Evolutionary conservation across 2,888 invertebrate genomes (phyloP), one percentile per base, ranked within the genome.

Genomic region (Macrophya annulata): DNA sequence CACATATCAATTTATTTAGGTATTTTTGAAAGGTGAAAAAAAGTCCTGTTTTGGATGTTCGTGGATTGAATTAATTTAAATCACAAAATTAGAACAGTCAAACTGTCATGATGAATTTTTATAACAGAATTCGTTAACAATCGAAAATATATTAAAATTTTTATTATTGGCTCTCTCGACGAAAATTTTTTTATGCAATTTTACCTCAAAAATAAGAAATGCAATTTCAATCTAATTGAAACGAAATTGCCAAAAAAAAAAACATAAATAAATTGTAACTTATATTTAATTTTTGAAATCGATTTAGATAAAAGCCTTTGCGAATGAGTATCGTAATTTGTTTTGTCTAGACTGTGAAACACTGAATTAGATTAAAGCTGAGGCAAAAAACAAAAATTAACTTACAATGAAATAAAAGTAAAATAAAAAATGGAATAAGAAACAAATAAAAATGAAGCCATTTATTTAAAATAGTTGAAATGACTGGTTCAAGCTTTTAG

Each of bases 371-470:
- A n/a, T 55, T 55, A 4, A n/a, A 55, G 8, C n/a, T 55, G 31
- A 31, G n/a, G n/a, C n/a, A 51, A 51, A 51, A n/a, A 51, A 51
- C 51, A 6, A 51, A n/a, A 17, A n/a, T n/a, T 51, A 17, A 17
- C 62, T 62, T 62, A 25, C 62, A 25, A 62, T 37, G 25, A 17
- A 68, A 37, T 15, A 68, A 25, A 21, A 17, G 21, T 12, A 25
- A 40, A 43, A 40, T 12, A 21, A 45, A 45, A 25, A 62, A 4
- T 0, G 10, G 9, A 74, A 12, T n/a, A 74, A n/a, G 37, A 21
- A 68, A 68, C 17, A 74, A 74, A 45, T 45, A 74, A 43, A 74
- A 74, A 45, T 45, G 74, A 74, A 74, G 74, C 21, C 17, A 43
- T 74, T 74, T 45, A 43, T 43, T 74, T 45, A 25, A 74, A 74